Base-by-base conservation (phyloP, 2,888 invertebrate genomes). In the Branchellion lobata region DNA sequence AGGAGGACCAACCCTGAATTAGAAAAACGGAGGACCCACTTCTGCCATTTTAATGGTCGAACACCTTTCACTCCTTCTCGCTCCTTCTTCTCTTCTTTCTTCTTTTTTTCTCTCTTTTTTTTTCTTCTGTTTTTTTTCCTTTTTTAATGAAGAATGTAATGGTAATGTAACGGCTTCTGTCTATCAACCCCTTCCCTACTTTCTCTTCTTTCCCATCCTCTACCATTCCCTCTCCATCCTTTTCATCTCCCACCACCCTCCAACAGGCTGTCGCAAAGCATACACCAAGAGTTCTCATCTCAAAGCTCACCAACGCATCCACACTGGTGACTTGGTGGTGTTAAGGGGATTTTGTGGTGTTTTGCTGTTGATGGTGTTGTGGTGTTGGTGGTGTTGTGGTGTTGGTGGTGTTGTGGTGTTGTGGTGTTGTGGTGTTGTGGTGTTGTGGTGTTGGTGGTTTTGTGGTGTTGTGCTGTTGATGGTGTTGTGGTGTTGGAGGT, bases 241-340 rank as follows among this genome's bases (percentile, higher is more conserved):
- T 14, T 14, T 8, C 40, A 5, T 14, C 40, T 40, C 5, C 40
- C 40, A 40, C 40, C 5, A 40, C 40, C 40, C 5, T 40, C 1
- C 29, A 3, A 65, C 91, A 95, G 96, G 95, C 88, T 96, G 96
- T 90, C 91, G 93, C 85, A 96, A 96, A 90, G 96, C 96, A 83
- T 96, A 96, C 90, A 96, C 96, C 84, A 96, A 96, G 90, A 96
- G 96, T 90, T 96, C 96, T 85, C 96, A 96, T 89, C 91, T 96
- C 84, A 96, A 96, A 90, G 96, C 96, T 83, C 96, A 96, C 89
- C 96, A 96, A 89, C 91, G 96, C 89, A 96, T 96, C 89, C 96
- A 96, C 87, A 96, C 96, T 89, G 90, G 90, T 79, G 90, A 90
- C 84, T 86, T n/a, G n/a, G n/a, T n/a, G n/a, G n/a, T n/a, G n/a